Percentiles rank a stretch among this genome's conserved stretches.
phyloP scores from a whole-genome alignment of 2,797 vertebrate genomes.

The Bovichtus variegatus region DNA sequence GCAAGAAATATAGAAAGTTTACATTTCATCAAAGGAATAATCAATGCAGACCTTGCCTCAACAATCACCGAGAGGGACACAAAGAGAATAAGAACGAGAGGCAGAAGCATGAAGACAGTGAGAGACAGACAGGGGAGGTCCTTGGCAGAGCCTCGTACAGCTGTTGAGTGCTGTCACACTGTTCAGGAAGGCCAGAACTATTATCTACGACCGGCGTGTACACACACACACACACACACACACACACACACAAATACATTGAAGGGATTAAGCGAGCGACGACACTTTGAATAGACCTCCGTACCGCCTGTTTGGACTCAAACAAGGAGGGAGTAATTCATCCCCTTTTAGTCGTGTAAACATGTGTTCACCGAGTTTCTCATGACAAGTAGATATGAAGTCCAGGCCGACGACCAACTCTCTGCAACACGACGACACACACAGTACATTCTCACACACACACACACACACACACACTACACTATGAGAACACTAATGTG shows the following conservation, averaged over 20 bases:
- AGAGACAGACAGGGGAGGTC: constrained; percentile 23
- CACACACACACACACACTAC: background rate
- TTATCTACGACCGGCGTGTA: constrained; percentile 59
- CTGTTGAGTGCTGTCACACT: constrained; percentile 68
- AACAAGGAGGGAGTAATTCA: constrained; percentile 63
- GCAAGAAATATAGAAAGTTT: background rate
- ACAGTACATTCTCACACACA: background rate
- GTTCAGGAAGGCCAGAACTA: constrained; percentile 56
- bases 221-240: constrained; percentile 44
- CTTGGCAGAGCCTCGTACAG: constrained; percentile 57
- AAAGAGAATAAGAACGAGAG: constrained; percentile 20
- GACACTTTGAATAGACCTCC: constrained; percentile 52
- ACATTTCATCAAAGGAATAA: background rate
- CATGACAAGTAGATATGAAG: constrained; percentile 32
- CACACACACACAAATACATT: constrained; percentile 28
- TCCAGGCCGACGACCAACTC: constrained; percentile 10
- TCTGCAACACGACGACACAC: constrained; percentile 17
- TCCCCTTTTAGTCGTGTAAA: constrained; percentile 59
- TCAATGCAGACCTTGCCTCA: too few relatives aligned
- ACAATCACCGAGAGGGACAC: background rate
- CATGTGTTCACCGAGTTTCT: constrained; percentile 46
- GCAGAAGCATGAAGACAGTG: constrained; percentile 45
- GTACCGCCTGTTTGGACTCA: constrained; percentile 49
- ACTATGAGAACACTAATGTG: background rate
- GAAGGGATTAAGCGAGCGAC: constrained; percentile 53